phyloP scores from a whole-genome alignment of 2,113 vertebrate genomes.

The Tyto alba region DNA sequence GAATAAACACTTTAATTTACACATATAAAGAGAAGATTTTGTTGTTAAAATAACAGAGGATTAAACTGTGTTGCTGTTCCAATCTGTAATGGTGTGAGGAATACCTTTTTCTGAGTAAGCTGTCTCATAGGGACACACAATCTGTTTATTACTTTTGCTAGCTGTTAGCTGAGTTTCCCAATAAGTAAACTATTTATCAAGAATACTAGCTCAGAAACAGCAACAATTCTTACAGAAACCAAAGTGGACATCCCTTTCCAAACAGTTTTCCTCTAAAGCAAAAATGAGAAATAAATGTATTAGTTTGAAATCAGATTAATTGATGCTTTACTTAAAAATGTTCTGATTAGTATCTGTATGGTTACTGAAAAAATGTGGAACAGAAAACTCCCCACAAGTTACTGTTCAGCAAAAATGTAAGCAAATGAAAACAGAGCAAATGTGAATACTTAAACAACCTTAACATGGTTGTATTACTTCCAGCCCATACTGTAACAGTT shows the following conservation, averaged over 20 bases:
- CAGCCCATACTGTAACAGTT: background rate
- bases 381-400: background rate
- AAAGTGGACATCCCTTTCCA: background rate
- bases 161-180: background rate
- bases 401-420: background rate
- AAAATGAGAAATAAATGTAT: background rate
- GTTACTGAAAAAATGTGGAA: background rate
- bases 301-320: background rate
- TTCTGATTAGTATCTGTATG: background rate
- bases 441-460: background rate
- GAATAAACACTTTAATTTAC: background rate
- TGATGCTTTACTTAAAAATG: background rate
- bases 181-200: background rate
- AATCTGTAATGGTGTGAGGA: background rate
- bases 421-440: background rate
- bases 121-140: background rate
- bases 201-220: background rate
- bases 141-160: background rate
- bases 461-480: background rate
- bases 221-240: background rate
- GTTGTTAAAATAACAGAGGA: background rate
- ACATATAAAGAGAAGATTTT: background rate
- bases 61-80: background rate
- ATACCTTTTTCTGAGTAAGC: background rate
- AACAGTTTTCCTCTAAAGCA: background rate